Percentiles rank a stretch among this genome's conserved stretches.
Evolutionary conservation across 2,797 vertebrate species (phyloP).

Genomic region (Gobio occitaniae): DNA sequence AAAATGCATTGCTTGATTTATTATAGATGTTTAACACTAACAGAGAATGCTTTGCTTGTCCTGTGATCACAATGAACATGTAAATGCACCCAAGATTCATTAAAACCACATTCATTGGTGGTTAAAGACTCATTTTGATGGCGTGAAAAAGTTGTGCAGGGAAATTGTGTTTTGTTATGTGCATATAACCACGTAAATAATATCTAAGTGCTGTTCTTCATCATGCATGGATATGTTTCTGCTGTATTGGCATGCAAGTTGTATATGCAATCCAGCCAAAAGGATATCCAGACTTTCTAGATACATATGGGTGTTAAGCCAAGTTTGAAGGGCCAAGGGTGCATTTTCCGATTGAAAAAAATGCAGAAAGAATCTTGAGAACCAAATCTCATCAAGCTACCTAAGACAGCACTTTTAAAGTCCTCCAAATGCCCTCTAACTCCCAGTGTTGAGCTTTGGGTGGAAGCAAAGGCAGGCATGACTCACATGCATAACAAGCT

Average conservation of each 20-base stretch:
- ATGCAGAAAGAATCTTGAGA: neutral
- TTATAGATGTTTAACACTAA: neutral
- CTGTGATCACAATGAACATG: neutral
- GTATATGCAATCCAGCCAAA: neutral
- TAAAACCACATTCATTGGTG: neutral
- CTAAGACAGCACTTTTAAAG: neutral
- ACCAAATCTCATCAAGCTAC: neutral
- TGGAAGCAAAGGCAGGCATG: conserved; percentile 24
- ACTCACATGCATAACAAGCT: conserved; percentile 44
- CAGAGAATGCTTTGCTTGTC: neutral
- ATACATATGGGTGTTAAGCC: neutral
- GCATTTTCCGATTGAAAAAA: neutral
- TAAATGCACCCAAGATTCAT: neutral
- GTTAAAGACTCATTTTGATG: neutral
- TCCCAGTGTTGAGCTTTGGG: conserved; percentile 5
- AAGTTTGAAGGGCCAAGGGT: neutral
- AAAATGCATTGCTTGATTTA: neutral
- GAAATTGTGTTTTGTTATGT: neutral
- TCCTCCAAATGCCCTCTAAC: conserved; percentile 30
- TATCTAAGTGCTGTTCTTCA: neutral
- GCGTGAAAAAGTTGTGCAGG: neutral
- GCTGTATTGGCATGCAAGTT: neutral
- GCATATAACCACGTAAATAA: neutral
- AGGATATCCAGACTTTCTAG: neutral
- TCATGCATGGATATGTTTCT: neutral